phyloP scores from a whole-genome alignment of 1,140 invertebrate species.

The Myzus persicae region DNA sequence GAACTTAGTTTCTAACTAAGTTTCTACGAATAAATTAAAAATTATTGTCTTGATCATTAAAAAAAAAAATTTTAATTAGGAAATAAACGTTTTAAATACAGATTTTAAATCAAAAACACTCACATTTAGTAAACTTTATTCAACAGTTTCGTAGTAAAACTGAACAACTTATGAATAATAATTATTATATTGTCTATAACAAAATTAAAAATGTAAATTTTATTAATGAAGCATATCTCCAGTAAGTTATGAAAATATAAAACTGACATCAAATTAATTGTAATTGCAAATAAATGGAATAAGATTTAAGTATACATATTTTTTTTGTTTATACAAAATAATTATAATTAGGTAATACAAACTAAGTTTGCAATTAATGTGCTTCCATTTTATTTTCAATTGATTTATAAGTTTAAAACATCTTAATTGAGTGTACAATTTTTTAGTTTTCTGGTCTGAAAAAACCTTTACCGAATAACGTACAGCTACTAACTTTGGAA shows the following conservation, averaged over 20 bases:
- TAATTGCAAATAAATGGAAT: background rate
- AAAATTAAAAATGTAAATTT: background rate
- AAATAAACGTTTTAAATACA: background rate
- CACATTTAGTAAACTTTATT: background rate
- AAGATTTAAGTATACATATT: background rate
- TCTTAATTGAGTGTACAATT: background rate
- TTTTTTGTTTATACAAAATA: background rate
- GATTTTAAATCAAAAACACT: background rate
- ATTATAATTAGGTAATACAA: background rate
- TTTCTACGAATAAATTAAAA: background rate
- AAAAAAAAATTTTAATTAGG: too few relatives aligned
- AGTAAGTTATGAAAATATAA: background rate
- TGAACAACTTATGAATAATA: background rate
- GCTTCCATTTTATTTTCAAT: background rate
- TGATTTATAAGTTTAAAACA: too few relatives aligned
- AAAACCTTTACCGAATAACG: constrained; percentile 67
- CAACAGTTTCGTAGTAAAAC: background rate
- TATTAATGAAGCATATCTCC: background rate
- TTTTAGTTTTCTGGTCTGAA: constrained; percentile 60
- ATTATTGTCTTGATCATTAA: background rate
- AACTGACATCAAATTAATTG: background rate
- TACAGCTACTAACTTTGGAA: constrained; percentile 72
- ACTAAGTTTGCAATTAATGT: background rate
- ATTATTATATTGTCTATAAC: background rate
- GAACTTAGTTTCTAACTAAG: too few relatives aligned